A percentile compares a stretch with the other conserved stretches of the same genome.
phyloP scores from a whole-genome alignment of 2,113 vertebrate genomes.

The Poeciliopsis retropinna region DNA sequence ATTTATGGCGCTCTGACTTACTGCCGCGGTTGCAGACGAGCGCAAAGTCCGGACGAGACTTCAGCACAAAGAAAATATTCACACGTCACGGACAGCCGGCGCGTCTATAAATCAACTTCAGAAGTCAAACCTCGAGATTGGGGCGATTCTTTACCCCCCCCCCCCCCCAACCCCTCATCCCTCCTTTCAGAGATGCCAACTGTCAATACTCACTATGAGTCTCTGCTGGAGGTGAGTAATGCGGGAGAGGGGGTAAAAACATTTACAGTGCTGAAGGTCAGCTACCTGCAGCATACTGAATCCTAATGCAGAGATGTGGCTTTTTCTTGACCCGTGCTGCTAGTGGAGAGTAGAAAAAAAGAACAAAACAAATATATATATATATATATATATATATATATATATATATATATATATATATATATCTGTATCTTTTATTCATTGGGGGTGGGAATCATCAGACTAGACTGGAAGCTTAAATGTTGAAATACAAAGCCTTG shows the following conservation, averaged over 20 bases:
- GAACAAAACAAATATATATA: not conserved
- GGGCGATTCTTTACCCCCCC: conserved; percentile 36
- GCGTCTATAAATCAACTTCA: conserved; percentile 3
- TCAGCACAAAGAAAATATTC: not conserved
- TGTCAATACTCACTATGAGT: not conserved
- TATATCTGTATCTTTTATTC: not conserved
- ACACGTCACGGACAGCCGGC: conserved; percentile 4
- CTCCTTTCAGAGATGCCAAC: conserved; percentile 47
- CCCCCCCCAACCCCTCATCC: too few relatives aligned
- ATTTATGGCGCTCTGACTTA: conserved; percentile 25
- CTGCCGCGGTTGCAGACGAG: conserved; percentile 1
- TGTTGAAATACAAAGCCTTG: not conserved
- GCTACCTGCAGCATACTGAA: not conserved
- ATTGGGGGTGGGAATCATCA: not conserved
- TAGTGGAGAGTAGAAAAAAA: not conserved
- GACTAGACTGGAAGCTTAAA: not conserved
- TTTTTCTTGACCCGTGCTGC: not conserved
- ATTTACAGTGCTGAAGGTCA: not conserved
- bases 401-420: too few relatives aligned
- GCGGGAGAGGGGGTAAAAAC: not conserved
- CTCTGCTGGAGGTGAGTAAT: not conserved
- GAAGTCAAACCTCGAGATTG: conserved; percentile 46
- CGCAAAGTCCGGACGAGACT: not conserved
- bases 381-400: too few relatives aligned
- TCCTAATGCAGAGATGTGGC: not conserved